A percentile compares a stretch with the other conserved stretches of the same genome.
These are phyloP conservation scores for Sceliomorpha sp. DNA, from an alignment of 2,888 invertebrate species.

Conservation along the genomic window DNA sequence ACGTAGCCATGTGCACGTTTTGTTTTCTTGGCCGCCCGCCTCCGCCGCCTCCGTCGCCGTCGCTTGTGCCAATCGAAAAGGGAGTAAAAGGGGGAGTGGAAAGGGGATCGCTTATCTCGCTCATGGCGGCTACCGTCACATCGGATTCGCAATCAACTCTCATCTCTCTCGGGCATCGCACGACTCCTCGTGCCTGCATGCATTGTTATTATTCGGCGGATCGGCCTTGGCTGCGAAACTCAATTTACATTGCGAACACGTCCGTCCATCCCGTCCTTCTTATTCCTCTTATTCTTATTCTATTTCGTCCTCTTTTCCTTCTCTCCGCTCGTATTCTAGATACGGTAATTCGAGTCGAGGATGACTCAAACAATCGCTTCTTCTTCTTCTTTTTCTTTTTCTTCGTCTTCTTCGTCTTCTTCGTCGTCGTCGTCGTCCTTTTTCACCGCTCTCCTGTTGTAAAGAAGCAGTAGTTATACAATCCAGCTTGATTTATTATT, in stretches of 20 bases:
- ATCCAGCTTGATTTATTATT: too few relatives aligned
- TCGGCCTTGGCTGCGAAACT: constrained; percentile 49
- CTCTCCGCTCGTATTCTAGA: constrained; percentile 38
- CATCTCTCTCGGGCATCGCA: constrained; percentile 19
- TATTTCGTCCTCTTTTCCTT: constrained; percentile 17
- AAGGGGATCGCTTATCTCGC: constrained; percentile 7
- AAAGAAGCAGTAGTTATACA: too few relatives aligned
- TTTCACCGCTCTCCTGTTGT: too few relatives aligned
- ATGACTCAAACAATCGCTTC: constrained; percentile 23
- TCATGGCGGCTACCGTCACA: constrained; percentile 16
- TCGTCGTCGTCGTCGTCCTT: background rate
- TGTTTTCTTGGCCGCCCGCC: too few relatives aligned
- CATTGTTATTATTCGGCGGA: constrained; percentile 29
- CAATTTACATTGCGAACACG: constrained; percentile 55
- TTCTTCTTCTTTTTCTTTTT: constrained; percentile 4
- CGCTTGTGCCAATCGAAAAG: too few relatives aligned
- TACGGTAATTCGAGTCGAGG: constrained; percentile 47
- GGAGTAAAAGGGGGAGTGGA: constrained; percentile 2
- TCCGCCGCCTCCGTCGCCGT: too few relatives aligned
- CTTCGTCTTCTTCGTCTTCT: constrained; percentile 1
- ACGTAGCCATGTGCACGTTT: too few relatives aligned
- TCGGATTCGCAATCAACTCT: constrained; percentile 15
- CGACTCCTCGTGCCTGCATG: constrained; percentile 6
- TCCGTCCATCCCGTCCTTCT: constrained; percentile 26
- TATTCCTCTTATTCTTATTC: constrained; percentile 13